Evolutionary conservation across 1,140 invertebrate species (phyloP), one percentile per base, ranked within the genome.

Genomic region (Dinoponera quadriceps): DNA sequence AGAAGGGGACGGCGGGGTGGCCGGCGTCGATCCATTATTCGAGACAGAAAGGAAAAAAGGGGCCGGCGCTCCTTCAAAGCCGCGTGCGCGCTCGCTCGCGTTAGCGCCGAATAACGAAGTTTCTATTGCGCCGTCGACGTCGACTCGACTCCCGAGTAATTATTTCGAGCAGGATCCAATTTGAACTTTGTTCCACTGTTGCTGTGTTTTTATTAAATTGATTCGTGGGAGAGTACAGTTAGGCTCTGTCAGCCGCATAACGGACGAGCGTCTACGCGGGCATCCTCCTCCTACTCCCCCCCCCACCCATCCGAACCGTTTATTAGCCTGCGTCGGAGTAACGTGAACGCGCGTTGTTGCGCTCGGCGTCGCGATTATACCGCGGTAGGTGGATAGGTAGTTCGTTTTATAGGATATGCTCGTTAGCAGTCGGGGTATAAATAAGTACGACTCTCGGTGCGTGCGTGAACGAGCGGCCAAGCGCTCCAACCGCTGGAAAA

Each of bases 21-120:
- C 14, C 62, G 33, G 33, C 63, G 65, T 86, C 72, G 71, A 72
- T 86, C 71, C 71, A 81, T 86, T 86, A 77, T 86, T 85, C 74
- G 78, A 62, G 77, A 60, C 22, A 60, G 16, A 74, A 49, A 60
- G 72, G 59, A 60, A 82, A 55, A 63, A 54, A 82, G 57, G 38
- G 38, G 14, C 49, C 25, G n/a, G n/a, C n/a, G 49, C 49, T 78
- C 22, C 74, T 78, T n/a, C 74, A 55, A 78, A 78, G 44, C 29
- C 14, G 74, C 62, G 22, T 55, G n/a, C 54, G 29, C 18, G 38
- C 18, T 77, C 22, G 44, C 16, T 77, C 18, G 38, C 72, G 38
- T 29, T 75, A 29, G 49, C 63, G 63, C 49, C 66, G 68, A 73
- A 81, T 81, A 81, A 81, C 54, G 16, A 81, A 73, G 78, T 81